These are phyloP conservation scores for Lycaon pictus DNA, from an alignment of 2,113 vertebrate species.

Conservation along the genomic window DNA sequence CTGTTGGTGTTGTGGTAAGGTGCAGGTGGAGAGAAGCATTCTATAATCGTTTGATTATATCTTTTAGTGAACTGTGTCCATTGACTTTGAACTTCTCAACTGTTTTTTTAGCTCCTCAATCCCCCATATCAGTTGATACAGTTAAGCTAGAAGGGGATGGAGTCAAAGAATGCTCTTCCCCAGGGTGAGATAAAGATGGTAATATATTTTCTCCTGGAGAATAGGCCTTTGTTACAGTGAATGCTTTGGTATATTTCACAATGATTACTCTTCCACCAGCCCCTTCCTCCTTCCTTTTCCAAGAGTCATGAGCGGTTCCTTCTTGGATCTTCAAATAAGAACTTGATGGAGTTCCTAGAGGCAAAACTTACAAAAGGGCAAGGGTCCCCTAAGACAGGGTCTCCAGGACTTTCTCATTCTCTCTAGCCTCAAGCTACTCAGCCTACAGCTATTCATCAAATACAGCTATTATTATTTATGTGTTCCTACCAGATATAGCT, in stretches of 20 bases:
- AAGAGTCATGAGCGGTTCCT: neutral
- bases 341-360: neutral
- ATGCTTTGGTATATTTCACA: neutral
- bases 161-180: neutral
- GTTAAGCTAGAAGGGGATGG: neutral
- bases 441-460: neutral
- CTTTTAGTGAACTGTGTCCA: neutral
- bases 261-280: neutral
- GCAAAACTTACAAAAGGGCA: neutral
- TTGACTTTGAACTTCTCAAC: neutral
- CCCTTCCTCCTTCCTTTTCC: neutral
- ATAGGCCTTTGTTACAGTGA: neutral
- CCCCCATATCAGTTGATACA: neutral
- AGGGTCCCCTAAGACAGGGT: neutral
- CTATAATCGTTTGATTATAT: neutral
- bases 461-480: neutral
- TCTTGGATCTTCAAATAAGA: neutral
- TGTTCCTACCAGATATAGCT: neutral
- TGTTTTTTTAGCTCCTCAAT: neutral
- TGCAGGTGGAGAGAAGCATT: neutral
- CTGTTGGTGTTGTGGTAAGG: neutral
- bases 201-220: neutral
- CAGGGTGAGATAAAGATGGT: neutral
- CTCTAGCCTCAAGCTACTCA: neutral
- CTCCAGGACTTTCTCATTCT: neutral